These are phyloP conservation scores for Callocephalon fimbriatum DNA, from an alignment of 2,113 vertebrate genomes.

Conservation along the genomic window DNA sequence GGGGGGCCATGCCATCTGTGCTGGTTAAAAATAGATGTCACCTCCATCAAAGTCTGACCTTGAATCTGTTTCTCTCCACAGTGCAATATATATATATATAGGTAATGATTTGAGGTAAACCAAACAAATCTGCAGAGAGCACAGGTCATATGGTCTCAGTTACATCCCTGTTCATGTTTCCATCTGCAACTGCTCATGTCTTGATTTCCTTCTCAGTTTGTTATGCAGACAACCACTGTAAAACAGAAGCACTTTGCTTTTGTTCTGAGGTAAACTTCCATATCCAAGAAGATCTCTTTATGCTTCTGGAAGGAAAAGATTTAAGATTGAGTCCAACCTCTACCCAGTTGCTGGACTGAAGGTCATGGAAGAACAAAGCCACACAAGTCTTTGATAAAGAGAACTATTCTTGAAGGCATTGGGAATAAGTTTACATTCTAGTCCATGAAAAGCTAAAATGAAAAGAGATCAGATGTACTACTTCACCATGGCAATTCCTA, in stretches of 20 bases:
- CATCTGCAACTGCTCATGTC: not conserved
- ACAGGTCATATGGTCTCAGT: not conserved
- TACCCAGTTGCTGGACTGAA: not conserved
- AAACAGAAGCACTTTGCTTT: not conserved
- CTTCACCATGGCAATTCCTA: not conserved
- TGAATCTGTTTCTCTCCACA: not conserved
- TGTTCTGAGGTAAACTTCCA: rapidly evolving
- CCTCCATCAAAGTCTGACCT: not conserved
- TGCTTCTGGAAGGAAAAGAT: not conserved
- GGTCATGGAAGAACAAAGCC: not conserved
- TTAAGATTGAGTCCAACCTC: not conserved
- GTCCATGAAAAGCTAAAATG: not conserved
- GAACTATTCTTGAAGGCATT: not conserved
- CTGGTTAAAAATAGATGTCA: slow-evolving; percentile 10
- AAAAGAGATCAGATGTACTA: not conserved
- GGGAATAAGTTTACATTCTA: not conserved
- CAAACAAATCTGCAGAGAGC: not conserved
- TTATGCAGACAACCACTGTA: rapidly evolving
- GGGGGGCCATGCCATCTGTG: not conserved
- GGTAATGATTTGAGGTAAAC: not conserved
- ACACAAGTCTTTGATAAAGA: not conserved
- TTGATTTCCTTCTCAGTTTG: not conserved
- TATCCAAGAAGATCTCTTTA: rapidly evolving
- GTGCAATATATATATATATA: not conserved
- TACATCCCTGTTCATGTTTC: rapidly evolving